Base-by-base conservation (phyloP, 1,140 invertebrate species). In the Plutomurus gul region DNA sequence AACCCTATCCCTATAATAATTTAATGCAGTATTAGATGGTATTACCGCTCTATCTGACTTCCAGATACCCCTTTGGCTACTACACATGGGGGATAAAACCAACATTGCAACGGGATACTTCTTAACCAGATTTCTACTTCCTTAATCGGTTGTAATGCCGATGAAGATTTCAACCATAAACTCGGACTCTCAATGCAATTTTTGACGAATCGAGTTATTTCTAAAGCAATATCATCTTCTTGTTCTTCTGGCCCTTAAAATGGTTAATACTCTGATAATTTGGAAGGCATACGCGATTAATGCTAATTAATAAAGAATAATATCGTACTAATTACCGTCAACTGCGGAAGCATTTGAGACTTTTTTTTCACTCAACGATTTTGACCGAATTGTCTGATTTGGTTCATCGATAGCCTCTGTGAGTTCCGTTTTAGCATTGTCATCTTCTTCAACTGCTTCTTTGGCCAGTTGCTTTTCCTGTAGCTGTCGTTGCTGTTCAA, bases 41-140 rank as follows among this genome's bases (percentile, higher is more conserved):
- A 20, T 1, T 79, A 79, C 78, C 78, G 22, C 18, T 76, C 33
- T 1, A 81, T 47, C 18, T 11, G 7, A 4, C 18, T 27, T 22
- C n/a, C 37, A 20, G 39, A 27, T 25, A 18, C 7, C 0, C 79
- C 79, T 11, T 11, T 13, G 2, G 33, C 79, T 8, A 56, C 20
- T 3, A 81, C n/a, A 11, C 60, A 37, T 5, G 79, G 79, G n/a
- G 79, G 79, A 25, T 73, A 27, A 60, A 81, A 73, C 27, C 43
- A 74, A 43, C 65, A 25, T 22, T 81, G 56, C 11, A 81, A n/a
- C 6, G 79, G 79, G 46, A 81, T 47, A 74, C 43, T 76, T 4
- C 47, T 30, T 7, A 60, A n/a, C 79, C 79, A 81, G 27, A 81
- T 75, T 46, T 81, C 75, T 1, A 81, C 36, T 51, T 81, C 76